phyloP scores from a whole-genome alignment of 2,113 vertebrate species.

The Eidolon helvum region DNA sequence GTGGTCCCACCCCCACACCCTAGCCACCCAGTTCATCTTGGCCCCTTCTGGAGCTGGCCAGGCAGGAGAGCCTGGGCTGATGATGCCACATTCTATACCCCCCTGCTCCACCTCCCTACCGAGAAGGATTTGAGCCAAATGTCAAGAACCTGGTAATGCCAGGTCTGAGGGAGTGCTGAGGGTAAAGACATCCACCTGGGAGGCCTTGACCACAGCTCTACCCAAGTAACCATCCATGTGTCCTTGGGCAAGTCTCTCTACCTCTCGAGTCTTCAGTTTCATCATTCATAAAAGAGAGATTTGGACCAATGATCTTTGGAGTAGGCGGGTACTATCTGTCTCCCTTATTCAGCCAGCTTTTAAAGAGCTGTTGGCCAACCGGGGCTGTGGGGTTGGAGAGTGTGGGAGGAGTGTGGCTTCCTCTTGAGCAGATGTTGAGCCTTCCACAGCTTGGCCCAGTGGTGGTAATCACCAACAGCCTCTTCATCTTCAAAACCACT shows the following conservation, averaged over 20 bases:
- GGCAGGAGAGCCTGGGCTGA: background rate
- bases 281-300: background rate
- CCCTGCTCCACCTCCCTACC: background rate
- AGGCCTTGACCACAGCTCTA: background rate
- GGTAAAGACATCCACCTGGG: background rate
- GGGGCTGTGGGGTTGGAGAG: background rate
- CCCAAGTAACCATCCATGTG: background rate
- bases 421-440: background rate
- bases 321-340: background rate
- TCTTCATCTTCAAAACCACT: background rate
- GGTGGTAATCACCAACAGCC: background rate
- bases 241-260: background rate
- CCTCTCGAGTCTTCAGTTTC: background rate
- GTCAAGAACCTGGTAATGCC: background rate
- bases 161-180: background rate
- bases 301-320: background rate
- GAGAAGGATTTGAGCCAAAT: background rate
- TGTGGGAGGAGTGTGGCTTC: slow-evolving; percentile 2
- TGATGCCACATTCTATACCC: background rate
- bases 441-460: background rate
- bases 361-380: background rate
- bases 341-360: background rate
- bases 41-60: background rate
- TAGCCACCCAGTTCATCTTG: background rate
- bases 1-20: fast-evolving